phyloP scores from a whole-genome alignment of 2,113 vertebrate species.

The Aspidoscelis tigris region DNA sequence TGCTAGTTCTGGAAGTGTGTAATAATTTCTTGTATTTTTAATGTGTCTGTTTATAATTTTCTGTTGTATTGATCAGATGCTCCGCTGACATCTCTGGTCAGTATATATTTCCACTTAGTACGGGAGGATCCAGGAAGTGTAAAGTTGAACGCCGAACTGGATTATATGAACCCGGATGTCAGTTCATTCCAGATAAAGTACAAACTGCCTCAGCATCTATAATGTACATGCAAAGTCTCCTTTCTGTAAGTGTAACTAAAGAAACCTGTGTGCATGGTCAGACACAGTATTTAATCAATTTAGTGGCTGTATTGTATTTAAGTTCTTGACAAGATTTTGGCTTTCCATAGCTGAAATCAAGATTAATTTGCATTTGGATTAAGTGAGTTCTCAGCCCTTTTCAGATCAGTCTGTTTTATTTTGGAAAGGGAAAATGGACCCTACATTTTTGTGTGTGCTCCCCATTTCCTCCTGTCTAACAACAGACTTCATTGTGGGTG shows the following conservation, averaged over 20 bases:
- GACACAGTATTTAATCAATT: too few relatives aligned
- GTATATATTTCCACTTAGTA: constrained; percentile 42
- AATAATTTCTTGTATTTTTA: not conserved
- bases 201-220: constrained; percentile 63
- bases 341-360: too few relatives aligned
- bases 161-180: constrained; percentile 64
- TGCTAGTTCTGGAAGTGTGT: not conserved
- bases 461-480: too few relatives aligned
- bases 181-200: constrained; percentile 63
- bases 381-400: too few relatives aligned
- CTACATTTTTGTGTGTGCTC: too few relatives aligned
- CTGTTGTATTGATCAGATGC: constrained; percentile 61
- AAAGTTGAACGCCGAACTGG: constrained; percentile 31
- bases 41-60: not conserved
- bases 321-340: too few relatives aligned
- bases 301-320: too few relatives aligned
- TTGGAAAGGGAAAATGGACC: too few relatives aligned
- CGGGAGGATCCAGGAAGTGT: constrained; percentile 35
- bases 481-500: too few relatives aligned
- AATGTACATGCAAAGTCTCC: constrained; percentile 69
- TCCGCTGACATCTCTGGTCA: constrained; percentile 55
- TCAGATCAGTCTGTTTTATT: too few relatives aligned
- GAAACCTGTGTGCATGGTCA: too few relatives aligned
- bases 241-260: constrained; percentile 67
- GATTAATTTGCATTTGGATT: too few relatives aligned